These are phyloP conservation scores for Cistogaster globosa DNA, from an alignment of 2,888 invertebrate species.

Conservation along the genomic window DNA sequence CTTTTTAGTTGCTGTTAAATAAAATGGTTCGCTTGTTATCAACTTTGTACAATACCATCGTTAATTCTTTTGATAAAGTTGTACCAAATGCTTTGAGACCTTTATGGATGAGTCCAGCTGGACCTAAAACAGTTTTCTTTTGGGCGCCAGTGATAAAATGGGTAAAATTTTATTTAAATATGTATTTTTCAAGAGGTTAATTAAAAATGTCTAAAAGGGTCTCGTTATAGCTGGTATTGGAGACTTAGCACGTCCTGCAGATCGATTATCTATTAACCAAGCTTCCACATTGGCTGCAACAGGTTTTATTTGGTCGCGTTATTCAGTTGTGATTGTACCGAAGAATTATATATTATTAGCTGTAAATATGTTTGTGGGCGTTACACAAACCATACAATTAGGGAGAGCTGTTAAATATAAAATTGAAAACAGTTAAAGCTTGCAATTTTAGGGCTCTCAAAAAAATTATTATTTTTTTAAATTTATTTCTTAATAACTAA, in stretches of 20 bases:
- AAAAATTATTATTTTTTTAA: too few relatives aligned
- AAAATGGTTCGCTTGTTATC: constrained; percentile 11
- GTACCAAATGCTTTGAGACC: constrained; percentile 74
- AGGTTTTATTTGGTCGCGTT: constrained; percentile 95
- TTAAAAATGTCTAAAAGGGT: constrained; percentile 79
- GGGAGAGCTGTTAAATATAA: constrained; percentile 84
- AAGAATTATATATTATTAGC: constrained; percentile 97
- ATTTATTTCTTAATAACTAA: too few relatives aligned
- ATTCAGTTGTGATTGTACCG: constrained; percentile 96
- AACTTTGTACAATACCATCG: constrained; percentile 72
- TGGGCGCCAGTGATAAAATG: constrained; percentile 78
- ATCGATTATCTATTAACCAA: constrained; percentile 91
- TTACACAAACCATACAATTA: constrained; percentile 92
- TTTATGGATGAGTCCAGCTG: constrained; percentile 76
- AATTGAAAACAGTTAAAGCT: constrained; percentile 14
- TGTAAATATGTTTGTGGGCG: constrained; percentile 96
- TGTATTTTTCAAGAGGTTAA: not conserved
- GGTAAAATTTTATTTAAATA: constrained; percentile 71
- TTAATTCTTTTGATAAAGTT: constrained; percentile 71
- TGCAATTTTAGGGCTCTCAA: too few relatives aligned
- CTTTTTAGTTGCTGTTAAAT: not conserved
- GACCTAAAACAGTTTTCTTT: constrained; percentile 78
- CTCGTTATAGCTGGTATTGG: constrained; percentile 93
- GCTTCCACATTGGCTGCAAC: constrained; percentile 91
- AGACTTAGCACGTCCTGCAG: constrained; percentile 93